A percentile compares a stretch with the other conserved stretches of the same genome.
Evolutionary conservation across 2,113 vertebrate genomes (phyloP).

Genomic region (Larimichthys polyactis): DNA sequence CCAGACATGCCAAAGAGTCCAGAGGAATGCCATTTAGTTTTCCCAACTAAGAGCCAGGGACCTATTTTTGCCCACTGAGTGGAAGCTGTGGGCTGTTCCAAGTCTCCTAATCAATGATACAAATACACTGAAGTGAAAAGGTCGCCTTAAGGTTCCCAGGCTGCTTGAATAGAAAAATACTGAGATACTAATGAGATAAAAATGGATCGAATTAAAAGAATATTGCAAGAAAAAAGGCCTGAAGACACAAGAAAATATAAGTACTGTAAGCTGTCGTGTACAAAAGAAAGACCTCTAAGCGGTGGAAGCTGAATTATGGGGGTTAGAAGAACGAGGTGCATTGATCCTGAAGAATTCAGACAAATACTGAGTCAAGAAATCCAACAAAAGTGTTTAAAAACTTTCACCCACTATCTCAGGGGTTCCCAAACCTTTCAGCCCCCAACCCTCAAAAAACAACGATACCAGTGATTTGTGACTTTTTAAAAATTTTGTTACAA

Average conservation of each 20-base stretch:
- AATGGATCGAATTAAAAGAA: no score
- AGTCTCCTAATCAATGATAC: constrained; percentile 5
- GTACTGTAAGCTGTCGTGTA: background rate
- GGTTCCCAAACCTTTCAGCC: no score
- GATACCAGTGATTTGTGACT: no score
- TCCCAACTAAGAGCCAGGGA: constrained; percentile 17
- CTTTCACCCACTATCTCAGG: constrained; percentile 2
- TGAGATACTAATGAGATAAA: no score
- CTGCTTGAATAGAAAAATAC: background rate
- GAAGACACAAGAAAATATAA: background rate
- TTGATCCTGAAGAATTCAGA: constrained; percentile 19
- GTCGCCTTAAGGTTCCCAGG: background rate
- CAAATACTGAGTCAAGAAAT: constrained; percentile 5
- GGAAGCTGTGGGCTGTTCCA: constrained; percentile 4
- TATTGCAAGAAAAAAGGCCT: background rate
- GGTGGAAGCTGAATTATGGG: no score
- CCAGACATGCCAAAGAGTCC: constrained; percentile 58
- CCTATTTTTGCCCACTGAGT: background rate
- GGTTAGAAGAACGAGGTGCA: background rate
- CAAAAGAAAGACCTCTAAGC: background rate
- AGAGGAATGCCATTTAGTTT: constrained; percentile 39
- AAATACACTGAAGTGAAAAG: background rate
- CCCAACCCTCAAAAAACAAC: no score
- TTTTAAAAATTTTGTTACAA: no score
- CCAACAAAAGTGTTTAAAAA: background rate